Base-by-base conservation (phyloP, 2,888 invertebrate genomes). In the Sialis fuliginosa region DNA sequence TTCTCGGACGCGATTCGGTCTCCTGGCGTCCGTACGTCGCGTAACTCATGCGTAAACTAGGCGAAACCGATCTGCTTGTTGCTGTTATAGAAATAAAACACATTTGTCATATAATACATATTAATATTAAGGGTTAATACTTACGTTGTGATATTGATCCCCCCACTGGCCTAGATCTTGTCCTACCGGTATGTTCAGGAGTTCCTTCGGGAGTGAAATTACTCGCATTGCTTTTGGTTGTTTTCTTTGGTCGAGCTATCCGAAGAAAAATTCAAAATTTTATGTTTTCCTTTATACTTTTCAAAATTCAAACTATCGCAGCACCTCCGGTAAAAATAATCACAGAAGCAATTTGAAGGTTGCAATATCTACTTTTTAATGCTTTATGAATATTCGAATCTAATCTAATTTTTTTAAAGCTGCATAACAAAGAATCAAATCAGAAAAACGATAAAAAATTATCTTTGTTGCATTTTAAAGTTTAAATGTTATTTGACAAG, bases 111-210 rank as follows among this genome's bases (percentile, higher is more conserved):
- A 37, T 6, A 37, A 6, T 22, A 22, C 22, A 22, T n/a, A 22
- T 4, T 22, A 22, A 22, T 4, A 22, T 22, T 22, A 22, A 22
- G 22, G 22, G 22, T 10, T 6, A 45, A 45, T 51, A 74, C 83
- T 79, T 68, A 91, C 90, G 93, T 70, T 93, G 93, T 40, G 92
- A 93, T 60, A 89, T 89, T 2, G 91, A 91, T 8, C 88, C 82
- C 10, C 88, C 83, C 2, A 85, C 75, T 22, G 82, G 74, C 54
- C 69, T 75, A 60, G 62, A 80, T 54, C 73, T 79, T 56, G 68
- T 78, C 65, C 60, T 70, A 54, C 62, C 72, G 57, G 56, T 60
- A 59, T 64, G 74, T 62, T 77, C 86, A 57, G 66, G 80, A 50
- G 82, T 70, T 62, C 77, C 60, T 64, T 77, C 50, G 4, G 22